phyloP scores from a whole-genome alignment of 2,888 invertebrate species.

The Melanostoma mellinum region DNA sequence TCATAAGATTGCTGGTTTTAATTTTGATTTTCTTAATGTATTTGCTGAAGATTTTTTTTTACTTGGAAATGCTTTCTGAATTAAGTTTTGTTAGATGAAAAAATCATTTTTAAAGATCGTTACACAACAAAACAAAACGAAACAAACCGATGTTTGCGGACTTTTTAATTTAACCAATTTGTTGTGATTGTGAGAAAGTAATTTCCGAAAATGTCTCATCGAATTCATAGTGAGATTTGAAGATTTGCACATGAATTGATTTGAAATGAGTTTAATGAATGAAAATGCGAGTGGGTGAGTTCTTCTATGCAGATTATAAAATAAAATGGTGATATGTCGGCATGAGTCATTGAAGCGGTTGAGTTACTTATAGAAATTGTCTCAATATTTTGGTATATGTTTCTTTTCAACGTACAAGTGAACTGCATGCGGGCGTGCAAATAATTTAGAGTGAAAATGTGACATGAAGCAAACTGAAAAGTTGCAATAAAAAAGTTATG shows the following conservation, averaged over 20 bases:
- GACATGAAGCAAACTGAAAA: slow-evolving; percentile 13
- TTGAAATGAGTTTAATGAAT: slow-evolving; percentile 61
- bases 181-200: slow-evolving; percentile 12
- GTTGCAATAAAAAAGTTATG: background rate
- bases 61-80: slow-evolving; percentile 7
- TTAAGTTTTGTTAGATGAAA: slow-evolving; percentile 32
- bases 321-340: slow-evolving; percentile 19
- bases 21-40: slow-evolving; percentile 47
- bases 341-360: slow-evolving; percentile 49
- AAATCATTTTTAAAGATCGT: slow-evolving; percentile 17
- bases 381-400: background rate
- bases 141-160: slow-evolving; percentile 9
- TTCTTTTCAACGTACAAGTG: background rate
- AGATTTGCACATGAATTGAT: slow-evolving; percentile 54
- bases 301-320: slow-evolving; percentile 34
- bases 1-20: slow-evolving; percentile 53
- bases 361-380: slow-evolving; percentile 23
- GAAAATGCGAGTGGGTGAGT: slow-evolving; percentile 56
- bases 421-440: slow-evolving; percentile 53
- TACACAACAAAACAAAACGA: slow-evolving; percentile 27
- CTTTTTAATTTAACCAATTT: slow-evolving; percentile 27
- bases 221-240: slow-evolving; percentile 37
- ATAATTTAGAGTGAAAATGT: slow-evolving; percentile 25
- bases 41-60: slow-evolving; percentile 16
- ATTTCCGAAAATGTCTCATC: slow-evolving; percentile 33